Evolutionary conservation across 2,888 invertebrate species (phyloP).

Genomic region (Hedya salicella): DNA sequence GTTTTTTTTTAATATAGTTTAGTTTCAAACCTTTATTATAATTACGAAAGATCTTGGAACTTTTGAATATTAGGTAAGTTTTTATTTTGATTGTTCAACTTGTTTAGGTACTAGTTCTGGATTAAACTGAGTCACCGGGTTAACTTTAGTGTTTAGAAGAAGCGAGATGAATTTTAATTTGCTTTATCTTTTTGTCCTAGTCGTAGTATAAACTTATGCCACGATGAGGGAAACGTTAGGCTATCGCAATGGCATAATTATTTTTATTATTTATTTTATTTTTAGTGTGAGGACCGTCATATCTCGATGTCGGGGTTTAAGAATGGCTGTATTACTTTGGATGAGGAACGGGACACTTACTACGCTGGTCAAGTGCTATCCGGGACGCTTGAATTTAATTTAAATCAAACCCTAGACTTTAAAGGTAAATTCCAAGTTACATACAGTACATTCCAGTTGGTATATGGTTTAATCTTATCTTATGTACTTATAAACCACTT

Average conservation of each 20-base stretch:
- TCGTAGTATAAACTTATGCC: too few species aligned
- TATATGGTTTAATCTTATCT: too few species aligned
- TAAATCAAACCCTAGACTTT: slow-evolving; percentile 55
- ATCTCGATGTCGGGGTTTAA: slow-evolving; percentile 52
- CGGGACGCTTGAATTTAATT: slow-evolving; percentile 61
- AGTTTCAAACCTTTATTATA: neutral
- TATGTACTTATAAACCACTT: too few species aligned
- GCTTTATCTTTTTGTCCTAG: too few species aligned
- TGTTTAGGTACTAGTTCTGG: neutral
- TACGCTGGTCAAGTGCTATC: slow-evolving; percentile 66
- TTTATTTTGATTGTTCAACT: neutral
- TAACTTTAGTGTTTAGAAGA: neutral
- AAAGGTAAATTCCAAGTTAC: slow-evolving; percentile 54
- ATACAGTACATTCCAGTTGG: too few species aligned
- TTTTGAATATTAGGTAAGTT: neutral
- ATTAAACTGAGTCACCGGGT: neutral
- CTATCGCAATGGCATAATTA: neutral
- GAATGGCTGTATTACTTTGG: slow-evolving; percentile 58
- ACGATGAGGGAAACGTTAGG: too few species aligned
- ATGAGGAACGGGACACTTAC: slow-evolving; percentile 57
- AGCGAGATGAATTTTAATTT: neutral
- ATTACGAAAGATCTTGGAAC: neutral
- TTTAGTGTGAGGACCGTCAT: neutral
- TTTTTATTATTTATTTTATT: neutral
- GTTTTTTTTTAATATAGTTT: neutral